Conservation (phyloP, 2,113 vertebrate species). For the Coryphaenoides rupestris region DNA sequence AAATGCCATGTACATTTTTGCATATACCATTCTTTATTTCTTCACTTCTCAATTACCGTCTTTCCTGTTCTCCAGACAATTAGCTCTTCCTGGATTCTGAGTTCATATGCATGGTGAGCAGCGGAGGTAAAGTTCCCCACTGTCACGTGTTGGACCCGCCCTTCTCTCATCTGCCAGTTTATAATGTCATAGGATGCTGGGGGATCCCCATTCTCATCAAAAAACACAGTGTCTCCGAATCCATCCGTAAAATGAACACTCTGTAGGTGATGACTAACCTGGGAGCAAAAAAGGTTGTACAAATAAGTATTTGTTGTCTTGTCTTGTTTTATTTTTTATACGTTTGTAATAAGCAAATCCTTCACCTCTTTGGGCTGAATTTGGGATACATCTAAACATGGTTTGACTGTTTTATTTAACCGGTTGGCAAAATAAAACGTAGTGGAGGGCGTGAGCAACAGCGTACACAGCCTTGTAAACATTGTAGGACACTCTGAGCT, state of each 20-base stretch:
- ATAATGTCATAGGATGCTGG: conserved; percentile 71
- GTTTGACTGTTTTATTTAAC: conserved; percentile 5
- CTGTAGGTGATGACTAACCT: conserved; percentile 65
- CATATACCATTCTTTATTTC: no score
- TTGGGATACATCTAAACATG: conserved; percentile 60
- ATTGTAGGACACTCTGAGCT: conserved; percentile 71
- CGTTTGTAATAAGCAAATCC: neutral
- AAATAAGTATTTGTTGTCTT: neutral
- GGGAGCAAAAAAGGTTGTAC: neutral
- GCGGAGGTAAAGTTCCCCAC: conserved; percentile 62
- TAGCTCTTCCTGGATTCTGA: conserved; percentile 57
- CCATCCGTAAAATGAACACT: conserved; percentile 61
- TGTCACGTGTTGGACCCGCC: conserved; percentile 67
- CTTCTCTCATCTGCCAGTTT: conserved; percentile 73
- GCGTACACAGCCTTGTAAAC: conserved; percentile 75
- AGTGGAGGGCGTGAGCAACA: conserved; percentile 69
- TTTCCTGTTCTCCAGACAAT: conserved; percentile 66
- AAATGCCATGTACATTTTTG: no score
- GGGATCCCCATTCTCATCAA: conserved; percentile 70
- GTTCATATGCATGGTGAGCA: conserved; percentile 42
- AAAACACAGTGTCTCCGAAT: conserved; percentile 65
- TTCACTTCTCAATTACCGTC: conserved; percentile 31
- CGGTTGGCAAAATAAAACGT: conserved; percentile 62
- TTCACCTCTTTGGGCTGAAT: conserved; percentile 63
- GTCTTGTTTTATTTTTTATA: no score